Evolutionary conservation across 2,113 vertebrate species (phyloP), one percentile per base, ranked within the genome.

Genomic region (Lonchura striata): DNA sequence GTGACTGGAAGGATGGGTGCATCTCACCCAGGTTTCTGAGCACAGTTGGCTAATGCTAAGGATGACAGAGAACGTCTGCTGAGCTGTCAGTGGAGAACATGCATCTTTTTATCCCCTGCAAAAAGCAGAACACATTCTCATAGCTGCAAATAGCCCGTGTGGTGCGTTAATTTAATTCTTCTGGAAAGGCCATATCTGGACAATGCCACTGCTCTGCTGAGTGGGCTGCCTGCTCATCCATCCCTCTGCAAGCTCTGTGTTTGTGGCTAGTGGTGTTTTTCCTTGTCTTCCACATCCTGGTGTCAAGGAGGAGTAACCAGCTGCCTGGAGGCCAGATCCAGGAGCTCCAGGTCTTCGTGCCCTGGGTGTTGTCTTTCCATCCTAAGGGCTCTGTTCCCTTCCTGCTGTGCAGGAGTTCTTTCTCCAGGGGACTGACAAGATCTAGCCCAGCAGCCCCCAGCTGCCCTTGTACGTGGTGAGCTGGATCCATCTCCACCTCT

Each of bases 391-490:
- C 15, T 0, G 7, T 19, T 39, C 13, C 42, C 11, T 78, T 87
- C 23, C 18, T 35, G 23, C 37, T 66, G 53, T 28, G 31, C 39
- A 47, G 46, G 54, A 20, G 22, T 52, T 61, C 16, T 49, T 90
- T 23, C 33, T 65, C 86, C 11, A 2, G 9, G 15, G 57, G 35
- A 13, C 8, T 25, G 46, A 91, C 17, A 24, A 75, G 15, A 6
- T 37, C 42, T 35, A 60, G 50, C 37, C 46, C 14, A 7, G 47
- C 50, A 66, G 15, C 6, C 5, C 35, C 31, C 7, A 1, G 6
- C 47, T 78, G 47, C 2, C 0, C 59, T 69, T 64, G 24, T 4
- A 3, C 0, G 0, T 8, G 12, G 13, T 49, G 50, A 57, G 50
- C 35, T 25, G 70, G 30, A 25, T 77, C n/a, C n/a, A 8, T 89